Percentiles rank a stretch among this genome's conserved stretches.
phyloP scores from a whole-genome alignment of 2,888 invertebrate genomes.

The Andricus quercusramuli region DNA sequence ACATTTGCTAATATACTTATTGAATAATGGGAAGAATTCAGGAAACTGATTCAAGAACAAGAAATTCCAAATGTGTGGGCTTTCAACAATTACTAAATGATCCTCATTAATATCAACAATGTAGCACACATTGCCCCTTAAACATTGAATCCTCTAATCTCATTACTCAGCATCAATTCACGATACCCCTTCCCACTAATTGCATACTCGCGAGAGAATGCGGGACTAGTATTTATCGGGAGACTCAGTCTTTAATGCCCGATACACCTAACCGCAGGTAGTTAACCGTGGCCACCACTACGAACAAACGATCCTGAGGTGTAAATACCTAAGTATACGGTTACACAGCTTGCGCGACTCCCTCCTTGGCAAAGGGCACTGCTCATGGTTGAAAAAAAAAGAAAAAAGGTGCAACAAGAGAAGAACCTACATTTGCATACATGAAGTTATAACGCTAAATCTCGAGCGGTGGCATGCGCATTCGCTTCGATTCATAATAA shows the following conservation, averaged over 20 bases:
- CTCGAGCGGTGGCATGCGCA: neutral
- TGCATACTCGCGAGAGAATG: slow-evolving; percentile 49
- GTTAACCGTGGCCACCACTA: slow-evolving; percentile 2
- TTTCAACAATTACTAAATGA: slow-evolving; percentile 7
- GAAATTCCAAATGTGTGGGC: neutral
- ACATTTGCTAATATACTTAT: too few relatives aligned
- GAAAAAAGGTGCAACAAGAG: neutral
- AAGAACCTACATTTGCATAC: neutral
- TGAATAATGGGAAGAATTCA: neutral
- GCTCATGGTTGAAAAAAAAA: neutral
- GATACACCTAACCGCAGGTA: slow-evolving; percentile 39
- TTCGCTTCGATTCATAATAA: neutral
- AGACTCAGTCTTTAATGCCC: slow-evolving; percentile 45
- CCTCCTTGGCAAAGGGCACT: slow-evolving; percentile 7
- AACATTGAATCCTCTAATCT: slow-evolving; percentile 1
- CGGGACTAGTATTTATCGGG: slow-evolving; percentile 52
- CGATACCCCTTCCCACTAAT: slow-evolving; percentile 43
- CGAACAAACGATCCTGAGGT: slow-evolving; percentile 3
- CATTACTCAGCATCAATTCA: slow-evolving; percentile 22
- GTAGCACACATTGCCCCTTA: slow-evolving; percentile 2
- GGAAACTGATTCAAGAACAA: neutral
- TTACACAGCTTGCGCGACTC: slow-evolving; percentile 19
- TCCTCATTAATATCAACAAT: slow-evolving; percentile 15
- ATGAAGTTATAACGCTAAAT: slow-evolving; percentile 7
- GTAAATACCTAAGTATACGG: slow-evolving; percentile 32